Evolutionary conservation across 2,888 invertebrate species (phyloP), one percentile per base, ranked within the genome.

Genomic region (Chrysopilus asiliformis): DNA sequence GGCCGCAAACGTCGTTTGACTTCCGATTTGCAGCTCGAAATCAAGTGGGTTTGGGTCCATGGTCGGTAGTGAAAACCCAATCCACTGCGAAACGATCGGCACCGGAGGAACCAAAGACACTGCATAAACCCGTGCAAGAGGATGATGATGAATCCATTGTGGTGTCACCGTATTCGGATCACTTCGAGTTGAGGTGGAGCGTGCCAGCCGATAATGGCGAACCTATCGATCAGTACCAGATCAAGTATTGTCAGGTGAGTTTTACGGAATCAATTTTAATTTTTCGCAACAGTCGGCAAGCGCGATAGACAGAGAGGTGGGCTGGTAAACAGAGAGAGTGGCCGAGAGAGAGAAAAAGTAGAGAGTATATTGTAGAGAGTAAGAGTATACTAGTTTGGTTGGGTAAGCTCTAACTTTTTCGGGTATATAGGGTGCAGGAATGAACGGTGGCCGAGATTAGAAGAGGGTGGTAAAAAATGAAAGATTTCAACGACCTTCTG

Each of bases 171-270:
- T 86, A 76, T 57, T 78, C 78, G 17, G 79, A 84, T 62, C 78
- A 77, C 55, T 87, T 76, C 55, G 83, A 86, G 53, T 60, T 90
- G 14, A 71, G 77, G 53, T 91, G 90, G 90, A 76, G 74, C 50
- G 75, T 81, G 34, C 89, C 90, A 0, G 76, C 79, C 34, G 83
- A 90, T 55, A 91, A 91, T 61, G 91, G 91, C 7, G 86, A 86
- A 62, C 81, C 79, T 17, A 89, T 91, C 53, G 80, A 84, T 55
- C 69, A 69, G 58, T 91, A 89, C 61, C 72, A 78, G 58, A 71
- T 91, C 45, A 75, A 70, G 56, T 84, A 78, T 60, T 87, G 86
- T 58, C 75, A 78, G 55, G 84, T 86, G 68, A 75, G 72, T 65
- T 17, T 51, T 27, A n/a, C n/a, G n/a, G n/a, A n/a, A n/a, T n/a